phyloP scores from a whole-genome alignment of 1,140 invertebrate genomes.

The Cyrtorhinus lividipennis region DNA sequence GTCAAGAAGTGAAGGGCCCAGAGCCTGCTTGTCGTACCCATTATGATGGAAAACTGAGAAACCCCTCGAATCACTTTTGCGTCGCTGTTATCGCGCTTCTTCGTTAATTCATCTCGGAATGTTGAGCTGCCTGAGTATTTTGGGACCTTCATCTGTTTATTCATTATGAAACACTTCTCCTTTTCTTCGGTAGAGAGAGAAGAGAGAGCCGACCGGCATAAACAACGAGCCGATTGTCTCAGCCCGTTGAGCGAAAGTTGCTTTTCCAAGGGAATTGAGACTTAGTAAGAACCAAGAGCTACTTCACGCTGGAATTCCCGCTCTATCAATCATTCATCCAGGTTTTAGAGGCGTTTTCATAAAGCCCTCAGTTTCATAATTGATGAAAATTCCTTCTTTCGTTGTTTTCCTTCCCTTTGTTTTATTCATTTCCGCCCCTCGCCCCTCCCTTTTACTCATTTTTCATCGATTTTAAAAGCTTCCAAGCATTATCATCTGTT shows the following conservation, averaged over 20 bases:
- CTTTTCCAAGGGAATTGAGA: too few relatives aligned
- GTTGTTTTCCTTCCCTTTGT: neutral
- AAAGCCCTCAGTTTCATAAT: neutral
- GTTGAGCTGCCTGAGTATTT: neutral
- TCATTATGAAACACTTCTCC: neutral
- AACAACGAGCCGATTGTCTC: neutral
- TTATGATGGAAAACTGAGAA: too few relatives aligned
- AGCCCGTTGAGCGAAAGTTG: too few relatives aligned
- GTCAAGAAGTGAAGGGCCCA: too few relatives aligned
- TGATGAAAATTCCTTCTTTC: neutral
- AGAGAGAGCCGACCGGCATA: neutral
- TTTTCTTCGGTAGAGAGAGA: neutral
- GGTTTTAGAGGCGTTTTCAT: neutral
- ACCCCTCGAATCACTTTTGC: too few relatives aligned
- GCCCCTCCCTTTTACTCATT: too few relatives aligned
- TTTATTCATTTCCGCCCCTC: neutral
- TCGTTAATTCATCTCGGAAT: too few relatives aligned
- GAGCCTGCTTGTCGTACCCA: too few relatives aligned
- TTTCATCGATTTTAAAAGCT: too few relatives aligned
- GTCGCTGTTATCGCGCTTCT: too few relatives aligned
- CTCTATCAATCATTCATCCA: neutral
- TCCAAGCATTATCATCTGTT: too few relatives aligned
- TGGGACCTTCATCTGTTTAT: neutral
- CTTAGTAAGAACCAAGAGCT: neutral
- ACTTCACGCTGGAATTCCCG: neutral